These are phyloP conservation scores for Leptopilina boulardi DNA, from an alignment of 1,140 invertebrate genomes.

Conservation along the genomic window DNA sequence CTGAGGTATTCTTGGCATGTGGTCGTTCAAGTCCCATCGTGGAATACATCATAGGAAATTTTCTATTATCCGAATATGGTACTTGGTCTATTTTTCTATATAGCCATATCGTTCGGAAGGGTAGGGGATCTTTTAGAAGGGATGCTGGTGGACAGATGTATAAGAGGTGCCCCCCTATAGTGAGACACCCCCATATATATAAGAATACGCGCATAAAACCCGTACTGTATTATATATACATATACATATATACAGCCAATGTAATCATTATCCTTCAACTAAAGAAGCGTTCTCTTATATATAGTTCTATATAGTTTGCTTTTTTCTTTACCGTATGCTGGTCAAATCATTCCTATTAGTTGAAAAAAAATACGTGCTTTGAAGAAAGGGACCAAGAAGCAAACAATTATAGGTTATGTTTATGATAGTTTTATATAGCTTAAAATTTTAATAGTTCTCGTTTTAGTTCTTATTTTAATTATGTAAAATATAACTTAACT, in stretches of 20 bases:
- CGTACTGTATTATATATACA: conserved; percentile 3
- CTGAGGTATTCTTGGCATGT: conserved; percentile 65
- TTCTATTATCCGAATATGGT: conserved; percentile 42
- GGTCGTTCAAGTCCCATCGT: conserved; percentile 57
- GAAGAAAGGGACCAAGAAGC: too few species aligned
- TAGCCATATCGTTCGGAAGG: conserved; percentile 57
- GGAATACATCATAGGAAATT: conserved; percentile 47
- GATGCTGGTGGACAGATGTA: conserved; percentile 74
- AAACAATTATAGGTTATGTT: too few species aligned
- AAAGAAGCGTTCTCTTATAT: neutral
- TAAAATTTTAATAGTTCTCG: too few species aligned
- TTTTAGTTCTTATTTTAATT: too few species aligned
- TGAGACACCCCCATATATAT: conserved; percentile 60
- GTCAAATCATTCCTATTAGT: conserved; percentile 14
- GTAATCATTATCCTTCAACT: conserved; percentile 13
- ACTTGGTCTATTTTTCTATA: conserved; percentile 52
- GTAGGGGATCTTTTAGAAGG: conserved; percentile 55
- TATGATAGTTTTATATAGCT: too few species aligned
- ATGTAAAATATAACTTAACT: too few species aligned
- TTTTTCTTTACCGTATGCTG: neutral
- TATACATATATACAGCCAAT: neutral
- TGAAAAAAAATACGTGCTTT: too few species aligned
- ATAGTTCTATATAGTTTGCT: neutral
- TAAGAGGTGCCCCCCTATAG: conserved; percentile 67
- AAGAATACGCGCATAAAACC: conserved; percentile 51